A percentile compares a stretch with the other conserved stretches of the same genome.
These are phyloP conservation scores for Pocillopora verrucosa DNA, from an alignment of 64 coral and sea anemone genomes.

Conservation along the genomic window DNA sequence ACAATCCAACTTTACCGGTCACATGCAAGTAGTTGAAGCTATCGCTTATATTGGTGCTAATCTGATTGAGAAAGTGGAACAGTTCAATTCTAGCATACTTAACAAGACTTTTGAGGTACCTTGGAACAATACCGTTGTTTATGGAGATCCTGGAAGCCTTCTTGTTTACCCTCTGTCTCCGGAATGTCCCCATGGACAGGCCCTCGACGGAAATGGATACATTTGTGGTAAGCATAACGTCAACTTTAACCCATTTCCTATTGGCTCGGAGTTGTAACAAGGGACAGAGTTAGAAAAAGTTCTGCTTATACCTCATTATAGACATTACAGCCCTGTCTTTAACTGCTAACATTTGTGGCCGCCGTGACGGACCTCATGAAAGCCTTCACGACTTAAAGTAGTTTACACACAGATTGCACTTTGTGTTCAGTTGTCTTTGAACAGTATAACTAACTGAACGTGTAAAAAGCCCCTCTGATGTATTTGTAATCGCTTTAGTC, in stretches of 20 bases:
- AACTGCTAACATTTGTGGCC: too few relatives aligned
- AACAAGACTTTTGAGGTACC: not conserved
- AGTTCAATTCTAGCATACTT: not conserved
- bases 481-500: not conserved
- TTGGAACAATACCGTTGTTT: not conserved
- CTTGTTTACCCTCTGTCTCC: not conserved
- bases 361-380: too few relatives aligned
- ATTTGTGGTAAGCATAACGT: slow-evolving; percentile 40
- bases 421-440: too few relatives aligned
- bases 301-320: too few relatives aligned
- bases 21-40: slow-evolving; percentile 1
- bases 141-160: slow-evolving; percentile 6
- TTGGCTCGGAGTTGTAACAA: too few relatives aligned
- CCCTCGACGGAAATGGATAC: slow-evolving; percentile 28
- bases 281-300: too few relatives aligned
- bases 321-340: too few relatives aligned
- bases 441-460: too few relatives aligned
- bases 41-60: not conserved
- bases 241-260: too few relatives aligned
- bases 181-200: slow-evolving; percentile 22
- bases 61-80: slow-evolving; percentile 13
- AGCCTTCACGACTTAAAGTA: too few relatives aligned
- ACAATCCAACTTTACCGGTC: not conserved
- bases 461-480: too few relatives aligned
- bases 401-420: too few relatives aligned